These are phyloP conservation scores for Corythoichthys haematopterus DNA, from an alignment of 2,113 vertebrate genomes.

Conservation along the genomic window DNA sequence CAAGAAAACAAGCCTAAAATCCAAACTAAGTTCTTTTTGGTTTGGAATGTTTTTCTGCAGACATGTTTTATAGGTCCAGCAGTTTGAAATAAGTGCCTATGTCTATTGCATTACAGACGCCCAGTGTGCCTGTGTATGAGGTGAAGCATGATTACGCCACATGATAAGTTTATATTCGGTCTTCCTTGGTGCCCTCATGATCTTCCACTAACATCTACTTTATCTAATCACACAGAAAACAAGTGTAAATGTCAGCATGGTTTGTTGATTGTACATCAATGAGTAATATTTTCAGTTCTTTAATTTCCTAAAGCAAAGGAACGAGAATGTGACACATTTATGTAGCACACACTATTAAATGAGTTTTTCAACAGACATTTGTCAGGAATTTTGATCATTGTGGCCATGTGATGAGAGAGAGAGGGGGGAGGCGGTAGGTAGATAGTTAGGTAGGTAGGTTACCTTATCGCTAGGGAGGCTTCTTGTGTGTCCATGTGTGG, in stretches of 20 bases:
- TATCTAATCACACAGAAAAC: neutral
- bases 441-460: neutral
- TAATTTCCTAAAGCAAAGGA: neutral
- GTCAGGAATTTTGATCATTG: slow-evolving; percentile 24
- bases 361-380: slow-evolving; percentile 49
- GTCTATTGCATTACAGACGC: no score
- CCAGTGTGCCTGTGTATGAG: no score
- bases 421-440: no score
- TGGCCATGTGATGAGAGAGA: neutral
- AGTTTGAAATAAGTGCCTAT: no score
- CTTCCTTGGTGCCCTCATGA: neutral
- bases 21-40: no score
- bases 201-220: neutral
- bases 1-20: no score
- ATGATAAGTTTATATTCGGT: no score
- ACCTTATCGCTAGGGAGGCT: neutral
- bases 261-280: neutral
- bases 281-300: slow-evolving; percentile 13
- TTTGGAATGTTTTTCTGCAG: no score
- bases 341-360: slow-evolving; percentile 30
- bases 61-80: no score
- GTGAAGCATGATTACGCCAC: no score
- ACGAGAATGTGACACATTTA: slow-evolving; percentile 12
- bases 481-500: neutral
- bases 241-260: neutral